Evolutionary conservation across 2,797 vertebrate species (phyloP).

Genomic region (Cygnus olor): DNA sequence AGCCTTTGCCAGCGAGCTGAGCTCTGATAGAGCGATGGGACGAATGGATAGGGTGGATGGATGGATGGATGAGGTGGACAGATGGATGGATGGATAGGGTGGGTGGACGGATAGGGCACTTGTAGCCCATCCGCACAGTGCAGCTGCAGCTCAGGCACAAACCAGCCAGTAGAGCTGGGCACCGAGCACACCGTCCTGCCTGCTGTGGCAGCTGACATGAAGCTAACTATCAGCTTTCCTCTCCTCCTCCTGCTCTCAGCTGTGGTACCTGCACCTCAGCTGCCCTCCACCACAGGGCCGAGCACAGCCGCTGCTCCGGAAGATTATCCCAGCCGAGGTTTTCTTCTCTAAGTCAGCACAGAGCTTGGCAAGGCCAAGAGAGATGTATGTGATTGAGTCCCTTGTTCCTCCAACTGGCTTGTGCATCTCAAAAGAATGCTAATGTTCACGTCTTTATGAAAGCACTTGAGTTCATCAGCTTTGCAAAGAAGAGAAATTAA

Average conservation of each 20-base stretch:
- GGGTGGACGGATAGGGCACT: too few species aligned
- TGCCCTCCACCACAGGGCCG: background rate
- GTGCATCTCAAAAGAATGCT: conserved; percentile 88
- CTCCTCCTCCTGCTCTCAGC: background rate
- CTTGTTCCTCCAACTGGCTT: conserved; percentile 79
- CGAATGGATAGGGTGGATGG: too few species aligned
- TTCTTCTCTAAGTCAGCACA: background rate
- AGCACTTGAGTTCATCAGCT: conserved; percentile 89
- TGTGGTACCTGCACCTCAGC: background rate
- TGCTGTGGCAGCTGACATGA: background rate
- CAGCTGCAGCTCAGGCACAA: too few species aligned
- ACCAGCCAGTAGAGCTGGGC: too few species aligned
- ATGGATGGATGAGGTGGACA: too few species aligned
- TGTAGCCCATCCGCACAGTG: too few species aligned
- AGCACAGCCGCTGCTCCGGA: background rate
- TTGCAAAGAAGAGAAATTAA: conserved; percentile 89
- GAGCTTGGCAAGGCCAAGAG: conserved; percentile 67
- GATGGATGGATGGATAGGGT: too few species aligned
- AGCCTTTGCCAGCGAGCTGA: accelerated
- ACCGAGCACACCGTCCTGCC: too few species aligned
- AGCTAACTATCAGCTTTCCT: background rate
- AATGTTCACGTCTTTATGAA: conserved; percentile 85
- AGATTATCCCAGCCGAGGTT: background rate
- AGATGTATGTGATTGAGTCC: conserved; percentile 75
- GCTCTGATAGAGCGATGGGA: background rate